Evolutionary conservation across 2,113 vertebrate genomes (phyloP).

Genomic region (Chionomys nivalis): DNA sequence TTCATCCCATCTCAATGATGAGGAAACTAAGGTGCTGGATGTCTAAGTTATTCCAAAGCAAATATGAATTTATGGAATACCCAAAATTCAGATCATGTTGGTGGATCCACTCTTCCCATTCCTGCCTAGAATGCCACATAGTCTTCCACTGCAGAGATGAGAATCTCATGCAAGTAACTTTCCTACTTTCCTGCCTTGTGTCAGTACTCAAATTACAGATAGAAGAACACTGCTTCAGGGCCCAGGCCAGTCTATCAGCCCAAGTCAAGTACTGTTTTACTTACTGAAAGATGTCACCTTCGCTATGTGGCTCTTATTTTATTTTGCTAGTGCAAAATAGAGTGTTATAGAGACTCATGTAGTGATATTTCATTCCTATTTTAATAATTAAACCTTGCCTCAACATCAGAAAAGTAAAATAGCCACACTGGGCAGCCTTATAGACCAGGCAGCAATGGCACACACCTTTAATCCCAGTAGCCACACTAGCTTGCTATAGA

Average conservation of each 20-base stretch:
- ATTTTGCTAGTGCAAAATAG: rapidly evolving
- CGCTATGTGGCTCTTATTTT: not conserved
- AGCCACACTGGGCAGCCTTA: no score
- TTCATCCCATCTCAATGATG: no score
- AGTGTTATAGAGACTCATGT: not conserved
- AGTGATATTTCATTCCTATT: no score
- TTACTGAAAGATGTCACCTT: not conserved
- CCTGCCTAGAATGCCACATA: not conserved
- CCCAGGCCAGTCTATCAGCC: not conserved
- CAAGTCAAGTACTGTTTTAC: not conserved
- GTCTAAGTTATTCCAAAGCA: not conserved
- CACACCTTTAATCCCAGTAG: no score
- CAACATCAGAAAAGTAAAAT: no score
- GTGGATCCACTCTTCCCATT: not conserved
- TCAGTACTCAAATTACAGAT: not conserved
- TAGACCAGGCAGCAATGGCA: no score
- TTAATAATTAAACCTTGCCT: no score
- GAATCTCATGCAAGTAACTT: not conserved
- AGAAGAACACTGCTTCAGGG: not conserved
- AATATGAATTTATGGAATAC: not conserved
- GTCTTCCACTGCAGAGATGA: not conserved
- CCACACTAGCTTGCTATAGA: no score
- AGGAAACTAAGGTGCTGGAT: no score
- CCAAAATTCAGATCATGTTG: no score
- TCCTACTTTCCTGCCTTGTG: not conserved